Base-by-base conservation (phyloP, 2,113 vertebrate species). In the Butorides virescens region DNA sequence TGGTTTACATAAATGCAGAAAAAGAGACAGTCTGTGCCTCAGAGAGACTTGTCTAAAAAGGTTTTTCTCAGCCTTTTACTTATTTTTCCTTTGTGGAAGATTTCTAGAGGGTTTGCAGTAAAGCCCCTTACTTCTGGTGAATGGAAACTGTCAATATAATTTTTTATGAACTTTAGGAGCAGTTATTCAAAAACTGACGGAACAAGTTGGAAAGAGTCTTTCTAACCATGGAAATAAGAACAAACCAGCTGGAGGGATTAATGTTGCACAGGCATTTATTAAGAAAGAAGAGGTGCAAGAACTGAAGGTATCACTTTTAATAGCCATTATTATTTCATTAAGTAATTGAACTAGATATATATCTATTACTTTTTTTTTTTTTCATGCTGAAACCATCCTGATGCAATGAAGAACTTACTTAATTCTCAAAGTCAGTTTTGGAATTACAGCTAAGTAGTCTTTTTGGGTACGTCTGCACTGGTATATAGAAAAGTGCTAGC, bases 281-380 rank as follows among this genome's bases (percentile, higher is more conserved):
- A 98, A 96, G 87, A 98, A 97, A 56, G 98, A 99, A 29, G 97
- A 97, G 21, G 86, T 98, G 42, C 98, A 98, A 97, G 98, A 99
- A 46, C 92, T 97, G 4, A 98, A 98, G 98, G 99, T 99, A 94
- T 93, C 18, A 7, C 17, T 93, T 96, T 68, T 55, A 74, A 46
- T 86, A 85, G 42, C 55, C 18, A 25, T 36, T 47, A 55, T 77
- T 90, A 61, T 80, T 81, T 32, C 62, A 46, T 81, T 92, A 86
- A 56, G 39, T 91, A 84, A 74, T 44, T 42, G 15, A 72, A 62
- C 13, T 61, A 36, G 27, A 15, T 58, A 22, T 29, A 4, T 52
- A 20, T 74, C 7, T 63, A 7, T 74, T 55, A 14, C 10, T 36
- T n/a, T 62, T 80, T 46, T 37, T 47, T 49, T 49, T 80, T 80